A percentile compares a stretch with the other conserved stretches of the same genome.
Evolutionary conservation across 2,888 invertebrate species (phyloP).

Genomic region (Incurvaria masculella): DNA sequence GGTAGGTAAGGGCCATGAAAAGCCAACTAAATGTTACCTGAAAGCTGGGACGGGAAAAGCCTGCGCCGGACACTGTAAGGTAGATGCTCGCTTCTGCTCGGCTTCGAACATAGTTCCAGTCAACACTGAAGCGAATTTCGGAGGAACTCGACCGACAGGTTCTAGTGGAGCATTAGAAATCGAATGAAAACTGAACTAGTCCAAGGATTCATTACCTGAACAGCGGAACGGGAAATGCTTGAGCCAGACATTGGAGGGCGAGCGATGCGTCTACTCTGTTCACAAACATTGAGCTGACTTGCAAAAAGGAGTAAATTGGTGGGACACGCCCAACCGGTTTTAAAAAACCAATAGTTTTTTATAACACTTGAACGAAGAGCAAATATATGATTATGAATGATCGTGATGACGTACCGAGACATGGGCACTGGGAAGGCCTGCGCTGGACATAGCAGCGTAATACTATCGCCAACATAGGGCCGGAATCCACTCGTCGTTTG

Average conservation of each 20-base stretch:
- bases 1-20: constrained; percentile 16
- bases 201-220: constrained; percentile 25
- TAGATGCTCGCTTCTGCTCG: constrained; percentile 41
- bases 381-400: constrained; percentile 7
- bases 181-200: neutral
- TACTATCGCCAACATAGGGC: constrained; percentile 44
- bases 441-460: constrained; percentile 66
- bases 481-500: constrained; percentile 62
- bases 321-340: constrained; percentile 46
- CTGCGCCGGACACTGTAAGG: constrained; percentile 66
- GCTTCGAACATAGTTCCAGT: constrained; percentile 56
- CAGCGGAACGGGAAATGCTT: constrained; percentile 47
- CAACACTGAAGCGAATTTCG: constrained; percentile 55
- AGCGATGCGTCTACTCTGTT: constrained; percentile 41
- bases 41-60: constrained; percentile 63
- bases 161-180: constrained; percentile 24
- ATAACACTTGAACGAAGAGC: neutral
- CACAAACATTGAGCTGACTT: constrained; percentile 57
- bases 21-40: constrained; percentile 38
- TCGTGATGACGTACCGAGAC: constrained; percentile 70
- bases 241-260: constrained; percentile 46
- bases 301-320: constrained; percentile 39
- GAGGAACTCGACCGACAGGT: constrained; percentile 47
- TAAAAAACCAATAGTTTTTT: constrained; percentile 24
- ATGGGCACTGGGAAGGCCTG: constrained; percentile 69